Conservation (phyloP, 2,113 vertebrate species). For the Arenaria interpres region DNA sequence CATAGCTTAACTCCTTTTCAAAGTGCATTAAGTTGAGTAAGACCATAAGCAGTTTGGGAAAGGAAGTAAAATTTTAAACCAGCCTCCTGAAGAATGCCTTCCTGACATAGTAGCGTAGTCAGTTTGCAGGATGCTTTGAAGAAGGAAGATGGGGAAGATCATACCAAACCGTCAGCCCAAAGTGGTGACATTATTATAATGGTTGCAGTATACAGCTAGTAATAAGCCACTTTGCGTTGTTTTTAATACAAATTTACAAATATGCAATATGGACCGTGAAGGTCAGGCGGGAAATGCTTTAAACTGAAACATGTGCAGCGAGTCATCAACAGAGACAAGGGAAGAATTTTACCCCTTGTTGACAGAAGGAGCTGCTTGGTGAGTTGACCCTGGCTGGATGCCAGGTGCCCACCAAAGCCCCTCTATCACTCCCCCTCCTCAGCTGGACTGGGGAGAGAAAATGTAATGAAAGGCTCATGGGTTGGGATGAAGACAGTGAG, state of each 20-base stretch:
- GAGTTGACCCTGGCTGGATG: not conserved
- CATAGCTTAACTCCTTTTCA: not conserved
- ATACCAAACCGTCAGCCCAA: not conserved
- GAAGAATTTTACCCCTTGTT: not conserved
- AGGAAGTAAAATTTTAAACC: not conserved
- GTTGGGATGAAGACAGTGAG: not conserved
- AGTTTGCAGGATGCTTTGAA: not conserved
- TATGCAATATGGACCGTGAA: not conserved
- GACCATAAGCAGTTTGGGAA: not conserved
- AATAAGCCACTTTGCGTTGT: not conserved
- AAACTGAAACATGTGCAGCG: not conserved
- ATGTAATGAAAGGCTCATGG: accelerated
- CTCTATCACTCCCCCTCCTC: not conserved
- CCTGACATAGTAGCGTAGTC: not conserved
- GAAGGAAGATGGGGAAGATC: not conserved
- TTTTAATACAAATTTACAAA: not conserved
- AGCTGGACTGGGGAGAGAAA: not conserved
- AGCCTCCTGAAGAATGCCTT: not conserved
- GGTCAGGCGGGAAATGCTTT: not conserved
- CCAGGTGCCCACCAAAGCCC: not conserved
- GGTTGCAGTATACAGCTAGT: not conserved
- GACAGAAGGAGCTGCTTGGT: not conserved
- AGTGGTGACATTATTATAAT: not conserved
- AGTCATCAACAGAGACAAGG: not conserved
- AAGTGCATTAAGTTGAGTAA: not conserved